Evolutionary conservation across 2,888 invertebrate species (phyloP), one percentile per base, ranked within the genome.

Genomic region (Leptopilina syphax): DNA sequence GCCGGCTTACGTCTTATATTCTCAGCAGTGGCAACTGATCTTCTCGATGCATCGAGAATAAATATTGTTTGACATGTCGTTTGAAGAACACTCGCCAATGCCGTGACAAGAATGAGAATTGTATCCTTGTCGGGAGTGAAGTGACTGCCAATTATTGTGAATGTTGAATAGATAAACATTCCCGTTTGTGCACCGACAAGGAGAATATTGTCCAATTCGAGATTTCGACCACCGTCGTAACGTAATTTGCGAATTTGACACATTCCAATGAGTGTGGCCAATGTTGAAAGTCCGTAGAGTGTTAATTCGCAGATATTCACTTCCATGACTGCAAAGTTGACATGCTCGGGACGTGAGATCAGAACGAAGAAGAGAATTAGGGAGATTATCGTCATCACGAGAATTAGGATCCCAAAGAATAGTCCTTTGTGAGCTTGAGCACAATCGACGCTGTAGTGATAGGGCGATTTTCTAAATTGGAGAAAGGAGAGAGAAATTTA

Each of bases 121-220:
- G 96, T 97, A 86, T 96, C 96, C 88, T 95, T 95, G 86, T 96
- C 95, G 81, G 96, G 93, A 0, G 96, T 97, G 86, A 98, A 97
- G 89, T 97, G 97, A 3, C 97, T 97, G 0, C 98, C 98, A 81
- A 98, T 97, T 80, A 98, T 97, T 10, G 98, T 97, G 90, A 98
- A 98, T 65, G 97, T 97, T 83, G 97, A 97, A 91, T 98, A 98
- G 84, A 98, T 96, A 91, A 98, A 98, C 93, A 98, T 96, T 9
- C 98, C 98, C 1, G 97, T 97, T 91, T 98, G 97, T 0, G 98
- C 98, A 0, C 98, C 97, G 13, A 98, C 96, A 76, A 99, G 93
- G 0, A 99, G 94, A 65, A 97, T 98, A 89, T 97, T 98, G 92
- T 98, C 98, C 89, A 98, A 92, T 85, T 97, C 97, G 84, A 97